Percentiles rank a stretch among this genome's conserved stretches.
Conservation (phyloP, 2,888 invertebrate species). For the Pyrgus malvae region DNA sequence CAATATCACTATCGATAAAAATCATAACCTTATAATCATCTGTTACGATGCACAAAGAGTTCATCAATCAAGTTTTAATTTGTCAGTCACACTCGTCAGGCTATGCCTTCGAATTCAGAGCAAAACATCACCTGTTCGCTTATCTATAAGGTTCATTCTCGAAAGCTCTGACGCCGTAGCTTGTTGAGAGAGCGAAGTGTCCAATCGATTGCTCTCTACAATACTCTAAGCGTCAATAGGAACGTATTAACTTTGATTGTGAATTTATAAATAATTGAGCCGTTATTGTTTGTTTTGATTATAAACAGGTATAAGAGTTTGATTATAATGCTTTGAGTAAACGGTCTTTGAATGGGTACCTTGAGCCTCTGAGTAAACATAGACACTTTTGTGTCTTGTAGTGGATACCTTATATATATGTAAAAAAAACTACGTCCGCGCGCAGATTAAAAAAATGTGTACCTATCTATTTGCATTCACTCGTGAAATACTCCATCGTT, state of each 20-base stretch:
- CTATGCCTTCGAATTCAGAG: constrained; percentile 20
- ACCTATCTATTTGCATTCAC: too few relatives aligned
- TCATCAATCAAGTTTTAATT: background rate
- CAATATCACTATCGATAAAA: too few relatives aligned
- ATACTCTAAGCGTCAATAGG: background rate
- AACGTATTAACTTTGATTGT: constrained; percentile 1
- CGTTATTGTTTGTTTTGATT: background rate
- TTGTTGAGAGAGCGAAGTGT: constrained; percentile 3
- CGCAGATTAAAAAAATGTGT: too few relatives aligned
- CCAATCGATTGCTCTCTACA: background rate
- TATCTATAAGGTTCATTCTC: constrained; percentile 43
- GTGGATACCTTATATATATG: too few relatives aligned
- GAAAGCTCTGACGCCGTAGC: constrained; percentile 24
- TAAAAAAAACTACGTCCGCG: too few relatives aligned
- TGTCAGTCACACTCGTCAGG: background rate
- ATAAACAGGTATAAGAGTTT: too few relatives aligned
- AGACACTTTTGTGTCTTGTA: too few relatives aligned
- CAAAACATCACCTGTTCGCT: constrained; percentile 41
- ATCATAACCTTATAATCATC: background rate
- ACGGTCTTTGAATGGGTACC: too few relatives aligned
- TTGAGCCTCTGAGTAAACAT: too few relatives aligned
- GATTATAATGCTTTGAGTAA: too few relatives aligned
- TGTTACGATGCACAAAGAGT: background rate
- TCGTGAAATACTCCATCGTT: too few relatives aligned
- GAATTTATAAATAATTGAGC: background rate